These are phyloP conservation scores for Calliphora vomitoria DNA, from an alignment of 2,888 invertebrate species.

Conservation along the genomic window DNA sequence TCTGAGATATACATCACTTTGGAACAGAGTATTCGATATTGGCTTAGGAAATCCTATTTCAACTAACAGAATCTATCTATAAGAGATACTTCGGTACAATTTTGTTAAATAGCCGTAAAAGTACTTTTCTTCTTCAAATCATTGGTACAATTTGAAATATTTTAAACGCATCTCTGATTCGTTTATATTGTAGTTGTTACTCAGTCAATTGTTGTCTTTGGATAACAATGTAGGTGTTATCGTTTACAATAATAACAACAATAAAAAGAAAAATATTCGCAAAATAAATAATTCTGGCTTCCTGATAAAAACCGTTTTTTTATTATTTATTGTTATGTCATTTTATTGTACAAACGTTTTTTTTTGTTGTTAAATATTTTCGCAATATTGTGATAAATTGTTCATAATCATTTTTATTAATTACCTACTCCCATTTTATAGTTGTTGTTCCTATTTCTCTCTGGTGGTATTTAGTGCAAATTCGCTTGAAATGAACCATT, in stretches of 20 bases:
- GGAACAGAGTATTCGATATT: too few relatives aligned
- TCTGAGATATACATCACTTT: too few relatives aligned
- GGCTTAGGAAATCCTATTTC: too few relatives aligned
- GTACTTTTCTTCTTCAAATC: too few relatives aligned
- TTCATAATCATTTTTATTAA: conserved; percentile 54
- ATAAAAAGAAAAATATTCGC: background rate
- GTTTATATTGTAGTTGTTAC: background rate
- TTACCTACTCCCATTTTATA: conserved; percentile 62
- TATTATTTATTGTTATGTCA: conserved; percentile 7
- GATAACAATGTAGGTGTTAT: conserved; percentile 28
- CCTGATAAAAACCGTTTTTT: conserved; percentile 32
- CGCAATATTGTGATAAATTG: conserved; percentile 22
- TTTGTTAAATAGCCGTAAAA: too few relatives aligned
- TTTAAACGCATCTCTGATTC: background rate
- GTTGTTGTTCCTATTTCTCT: background rate
- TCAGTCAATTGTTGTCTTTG: background rate
- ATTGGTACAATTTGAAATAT: background rate
- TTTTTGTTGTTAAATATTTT: conserved; percentile 6
- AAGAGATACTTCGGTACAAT: too few relatives aligned
- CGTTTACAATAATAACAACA: conserved; percentile 28
- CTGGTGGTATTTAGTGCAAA: conserved; percentile 57
- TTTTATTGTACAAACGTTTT: background rate
- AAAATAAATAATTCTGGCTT: conserved; percentile 34
- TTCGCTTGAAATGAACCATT: conserved; percentile 3
- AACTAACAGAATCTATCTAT: too few relatives aligned